Base-by-base conservation (phyloP, 2,113 vertebrate genomes). In the Heptranchias perlo region DNA sequence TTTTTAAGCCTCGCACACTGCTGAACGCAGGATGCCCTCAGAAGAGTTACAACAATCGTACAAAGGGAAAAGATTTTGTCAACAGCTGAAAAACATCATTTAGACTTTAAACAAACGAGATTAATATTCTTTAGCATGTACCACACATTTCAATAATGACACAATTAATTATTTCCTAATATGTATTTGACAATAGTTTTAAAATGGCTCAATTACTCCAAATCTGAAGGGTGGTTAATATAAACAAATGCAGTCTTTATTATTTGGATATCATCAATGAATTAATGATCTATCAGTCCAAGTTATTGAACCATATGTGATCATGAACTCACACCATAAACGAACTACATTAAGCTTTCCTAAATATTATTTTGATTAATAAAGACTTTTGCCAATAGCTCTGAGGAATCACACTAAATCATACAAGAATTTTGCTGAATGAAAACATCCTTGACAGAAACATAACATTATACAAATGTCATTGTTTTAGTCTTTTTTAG, bases 71-170 rank as follows among this genome's bases (percentile, higher is more conserved):
- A 35, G n/a, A n/a, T 1, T n/a, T 28, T 73, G 0, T 35, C 0
- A n/a, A 76, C 31, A n/a, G 14, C 31, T 62, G n/a, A 44, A 28
- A 67, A 67, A 94, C 4, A 92, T 47, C 14, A 44, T 47, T 67
- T 16, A 67, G 8, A 28, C 23, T 47, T 94, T 64, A 62, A 87
- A 93, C 58, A 25, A 67, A 47, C 2, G 7, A 87, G 28, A 13
- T 25, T 65, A 65, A 67, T 94, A 94, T 67, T 94, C 62, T 94
- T 94, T 94, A 94, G 44, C 58, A 67, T 67, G 62, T 28, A 28
- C 61, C 39, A 65, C 61, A 65, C 0, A 94, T 44, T 94, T 64
- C 39, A 94, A 65, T 94, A 94, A 94, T 94, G 18, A 64, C 13
- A n/a, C 16, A 61, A 93, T 94, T 3, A 65, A 94, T 67, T 65